A percentile compares a stretch with the other conserved stretches of the same genome.
These are phyloP conservation scores for Hyposoter didymator DNA, from an alignment of 2,888 invertebrate species.

Conservation along the genomic window DNA sequence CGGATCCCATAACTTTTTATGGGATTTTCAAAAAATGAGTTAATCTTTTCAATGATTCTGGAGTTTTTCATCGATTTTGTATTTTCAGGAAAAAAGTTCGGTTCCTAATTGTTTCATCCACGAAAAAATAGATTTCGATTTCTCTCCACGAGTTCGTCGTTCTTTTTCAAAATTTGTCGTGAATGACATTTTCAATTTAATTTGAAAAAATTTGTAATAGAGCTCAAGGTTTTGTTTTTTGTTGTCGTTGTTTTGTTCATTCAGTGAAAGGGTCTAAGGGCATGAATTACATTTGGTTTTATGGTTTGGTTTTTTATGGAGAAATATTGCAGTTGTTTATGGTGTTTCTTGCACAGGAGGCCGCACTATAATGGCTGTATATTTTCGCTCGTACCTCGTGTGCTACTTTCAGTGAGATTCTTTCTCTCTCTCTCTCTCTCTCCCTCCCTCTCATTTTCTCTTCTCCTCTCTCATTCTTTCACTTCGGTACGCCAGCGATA, in stretches of 20 bases:
- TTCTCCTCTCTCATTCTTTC: constrained; percentile 7
- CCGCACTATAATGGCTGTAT: constrained; percentile 32
- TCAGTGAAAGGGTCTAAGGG: constrained; percentile 14
- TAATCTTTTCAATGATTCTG: too few species aligned
- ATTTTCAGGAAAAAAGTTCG: too few species aligned
- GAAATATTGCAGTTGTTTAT: constrained; percentile 41
- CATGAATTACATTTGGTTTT: constrained; percentile 38
- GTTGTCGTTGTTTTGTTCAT: not conserved
- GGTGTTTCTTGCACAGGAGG: constrained; percentile 33
- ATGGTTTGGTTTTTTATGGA: constrained; percentile 19
- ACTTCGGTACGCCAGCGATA: not conserved
- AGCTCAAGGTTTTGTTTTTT: not conserved
- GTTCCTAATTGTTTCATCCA: too few species aligned
- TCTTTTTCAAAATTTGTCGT: not conserved
- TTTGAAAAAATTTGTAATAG: not conserved
- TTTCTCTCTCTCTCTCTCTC: constrained; percentile 39
- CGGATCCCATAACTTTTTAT: not conserved
- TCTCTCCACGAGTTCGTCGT: too few species aligned
- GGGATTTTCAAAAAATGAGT: too few species aligned
- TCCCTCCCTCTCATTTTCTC: not conserved
- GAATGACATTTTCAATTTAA: not conserved
- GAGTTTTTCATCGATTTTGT: too few species aligned
- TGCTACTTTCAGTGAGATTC: constrained; percentile 59
- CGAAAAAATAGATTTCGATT: too few species aligned
- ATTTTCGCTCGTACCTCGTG: constrained; percentile 61